Conservation (phyloP, 2,113 vertebrate species). For the Nasalis larvatus region DNA sequence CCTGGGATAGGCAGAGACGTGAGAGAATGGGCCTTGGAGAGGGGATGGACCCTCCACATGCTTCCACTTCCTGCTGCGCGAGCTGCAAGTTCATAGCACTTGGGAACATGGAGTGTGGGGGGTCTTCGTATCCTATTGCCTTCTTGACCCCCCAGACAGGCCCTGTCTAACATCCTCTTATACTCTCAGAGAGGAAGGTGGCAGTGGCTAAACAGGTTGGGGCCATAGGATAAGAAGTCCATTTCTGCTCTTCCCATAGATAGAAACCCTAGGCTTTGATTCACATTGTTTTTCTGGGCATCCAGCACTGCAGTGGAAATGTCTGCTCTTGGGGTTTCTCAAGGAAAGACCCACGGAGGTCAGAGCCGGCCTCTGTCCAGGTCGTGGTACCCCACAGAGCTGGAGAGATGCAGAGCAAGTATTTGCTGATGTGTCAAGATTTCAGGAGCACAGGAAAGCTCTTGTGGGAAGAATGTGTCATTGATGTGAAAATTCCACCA, state of each 20-base stretch:
- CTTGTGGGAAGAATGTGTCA: neutral
- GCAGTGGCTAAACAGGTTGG: fast-evolving
- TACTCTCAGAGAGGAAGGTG: neutral
- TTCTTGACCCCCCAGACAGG: neutral
- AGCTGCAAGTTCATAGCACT: neutral
- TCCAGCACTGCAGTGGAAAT: neutral
- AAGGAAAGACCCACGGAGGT: neutral
- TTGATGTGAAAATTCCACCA: neutral
- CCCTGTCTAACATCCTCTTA: neutral
- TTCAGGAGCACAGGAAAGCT: neutral
- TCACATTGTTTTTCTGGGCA: neutral
- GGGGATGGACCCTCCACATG: neutral
- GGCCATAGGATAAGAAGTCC: neutral
- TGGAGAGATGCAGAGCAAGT: neutral
- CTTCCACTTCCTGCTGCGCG: neutral
- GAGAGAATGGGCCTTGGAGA: too few species aligned
- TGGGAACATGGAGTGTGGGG: neutral
- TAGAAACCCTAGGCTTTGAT: neutral
- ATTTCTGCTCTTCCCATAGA: neutral
- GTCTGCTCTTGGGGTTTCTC: neutral
- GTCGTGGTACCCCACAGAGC: neutral
- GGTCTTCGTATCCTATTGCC: neutral
- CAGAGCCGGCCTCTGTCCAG: neutral
- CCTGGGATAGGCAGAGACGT: too few species aligned
- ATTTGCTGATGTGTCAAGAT: neutral